Percentiles rank a stretch among this genome's conserved stretches.
These are phyloP conservation scores for Ophion ellenae DNA, from an alignment of 2,888 invertebrate genomes.

Conservation along the genomic window DNA sequence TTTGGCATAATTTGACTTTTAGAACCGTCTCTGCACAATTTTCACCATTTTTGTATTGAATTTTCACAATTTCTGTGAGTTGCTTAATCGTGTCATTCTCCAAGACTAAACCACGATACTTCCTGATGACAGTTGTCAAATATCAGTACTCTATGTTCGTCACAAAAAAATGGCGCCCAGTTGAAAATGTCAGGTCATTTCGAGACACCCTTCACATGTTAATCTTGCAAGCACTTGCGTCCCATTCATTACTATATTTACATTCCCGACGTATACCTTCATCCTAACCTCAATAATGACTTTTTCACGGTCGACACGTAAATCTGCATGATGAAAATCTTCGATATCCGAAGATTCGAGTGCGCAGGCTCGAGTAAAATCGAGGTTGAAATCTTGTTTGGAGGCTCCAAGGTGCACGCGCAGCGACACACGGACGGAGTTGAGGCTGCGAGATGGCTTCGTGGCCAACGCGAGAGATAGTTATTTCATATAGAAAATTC, in stretches of 20 bases:
- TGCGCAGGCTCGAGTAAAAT: not conserved
- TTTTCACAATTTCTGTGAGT: too few relatives aligned
- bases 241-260: not conserved
- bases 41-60: too few relatives aligned
- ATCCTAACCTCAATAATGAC: not conserved
- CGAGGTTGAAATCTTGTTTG: constrained; percentile 28
- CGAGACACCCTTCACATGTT: not conserved
- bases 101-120: too few relatives aligned
- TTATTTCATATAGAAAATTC: constrained; percentile 80
- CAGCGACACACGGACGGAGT: not conserved
- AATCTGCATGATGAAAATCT: not conserved
- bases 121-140: too few relatives aligned
- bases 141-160: too few relatives aligned
- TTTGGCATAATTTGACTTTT: too few relatives aligned
- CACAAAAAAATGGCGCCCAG: too few relatives aligned
- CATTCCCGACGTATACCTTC: not conserved
- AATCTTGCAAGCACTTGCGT: not conserved
- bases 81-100: too few relatives aligned
- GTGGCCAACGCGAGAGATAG: constrained; percentile 71
- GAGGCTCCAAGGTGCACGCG: not conserved
- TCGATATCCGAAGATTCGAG: not conserved
- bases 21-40: too few relatives aligned
- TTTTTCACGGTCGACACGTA: not conserved
- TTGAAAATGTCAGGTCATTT: too few relatives aligned
- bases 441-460: constrained; percentile 27